Evolutionary conservation across 2,797 vertebrate species (phyloP).

Genomic region (Eulemur rubriventer): DNA sequence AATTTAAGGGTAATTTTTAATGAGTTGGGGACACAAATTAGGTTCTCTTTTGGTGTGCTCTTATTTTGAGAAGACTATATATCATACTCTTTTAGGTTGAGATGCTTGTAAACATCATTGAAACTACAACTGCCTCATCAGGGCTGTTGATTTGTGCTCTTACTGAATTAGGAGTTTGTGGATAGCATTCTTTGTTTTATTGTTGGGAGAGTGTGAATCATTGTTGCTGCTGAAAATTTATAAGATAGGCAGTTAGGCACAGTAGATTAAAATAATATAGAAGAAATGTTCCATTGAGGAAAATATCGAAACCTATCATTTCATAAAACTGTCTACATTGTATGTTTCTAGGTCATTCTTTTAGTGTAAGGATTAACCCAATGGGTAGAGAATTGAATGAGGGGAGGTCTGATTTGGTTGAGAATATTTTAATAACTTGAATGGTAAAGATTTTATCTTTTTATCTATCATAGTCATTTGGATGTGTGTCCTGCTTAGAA

Average conservation of each 20-base stretch:
- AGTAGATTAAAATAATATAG: conserved; percentile 71
- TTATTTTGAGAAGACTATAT: neutral
- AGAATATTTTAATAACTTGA: conserved; percentile 24
- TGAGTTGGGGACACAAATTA: neutral
- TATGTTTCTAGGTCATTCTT: neutral
- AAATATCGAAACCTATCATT: conserved; percentile 37
- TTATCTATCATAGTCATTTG: neutral
- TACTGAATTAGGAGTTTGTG: conserved; percentile 70
- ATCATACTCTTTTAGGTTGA: conserved; percentile 22
- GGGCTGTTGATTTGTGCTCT: conserved; percentile 80
- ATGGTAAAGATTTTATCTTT: conserved; percentile 39
- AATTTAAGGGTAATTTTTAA: conserved; percentile 11
- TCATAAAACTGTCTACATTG: neutral
- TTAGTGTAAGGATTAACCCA: neutral
- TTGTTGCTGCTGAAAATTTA: conserved; percentile 69
- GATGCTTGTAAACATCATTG: conserved; percentile 81
- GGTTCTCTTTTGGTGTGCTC: neutral
- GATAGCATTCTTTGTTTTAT: conserved; percentile 56
- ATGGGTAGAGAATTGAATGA: neutral
- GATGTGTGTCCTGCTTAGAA: neutral
- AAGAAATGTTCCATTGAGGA: conserved; percentile 44
- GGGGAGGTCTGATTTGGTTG: neutral
- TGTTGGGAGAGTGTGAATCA: conserved; percentile 57
- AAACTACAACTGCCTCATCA: conserved; percentile 77
- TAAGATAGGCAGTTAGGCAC: conserved; percentile 61